Conservation (phyloP, 2,113 vertebrate genomes). For the Archilochus colubris region DNA sequence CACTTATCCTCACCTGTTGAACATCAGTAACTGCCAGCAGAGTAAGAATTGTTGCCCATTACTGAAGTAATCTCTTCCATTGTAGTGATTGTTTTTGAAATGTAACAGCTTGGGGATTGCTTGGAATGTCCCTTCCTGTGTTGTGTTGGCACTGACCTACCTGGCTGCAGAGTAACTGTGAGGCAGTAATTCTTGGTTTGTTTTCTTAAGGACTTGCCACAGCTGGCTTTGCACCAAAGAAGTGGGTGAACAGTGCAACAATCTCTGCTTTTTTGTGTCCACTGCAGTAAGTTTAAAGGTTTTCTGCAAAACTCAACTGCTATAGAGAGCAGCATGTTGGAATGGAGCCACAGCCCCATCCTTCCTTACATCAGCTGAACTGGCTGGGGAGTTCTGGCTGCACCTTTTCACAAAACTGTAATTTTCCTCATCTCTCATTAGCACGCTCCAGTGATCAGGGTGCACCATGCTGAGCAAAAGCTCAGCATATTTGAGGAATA, state of each 20-base stretch:
- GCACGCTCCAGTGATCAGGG: background rate
- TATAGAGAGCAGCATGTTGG: background rate
- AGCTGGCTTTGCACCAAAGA: background rate
- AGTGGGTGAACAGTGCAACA: background rate
- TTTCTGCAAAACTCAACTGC: background rate
- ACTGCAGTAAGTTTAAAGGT: background rate
- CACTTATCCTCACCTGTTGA: background rate
- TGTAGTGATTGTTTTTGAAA: background rate
- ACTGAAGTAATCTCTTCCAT: background rate
- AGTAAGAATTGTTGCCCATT: background rate
- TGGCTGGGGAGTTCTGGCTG: background rate
- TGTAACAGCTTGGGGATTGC: background rate
- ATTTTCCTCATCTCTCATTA: background rate
- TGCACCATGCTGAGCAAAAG: background rate
- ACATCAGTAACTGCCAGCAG: background rate
- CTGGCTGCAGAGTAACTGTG: background rate
- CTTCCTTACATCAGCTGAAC: background rate
- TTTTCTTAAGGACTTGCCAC: background rate
- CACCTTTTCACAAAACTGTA: background rate
- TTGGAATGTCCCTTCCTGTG: background rate
- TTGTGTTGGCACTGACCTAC: background rate
- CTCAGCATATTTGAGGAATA: background rate
- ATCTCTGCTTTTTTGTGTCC: background rate
- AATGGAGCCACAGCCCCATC: background rate
- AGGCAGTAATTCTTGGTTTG: background rate